Conservation (phyloP, 2,113 vertebrate genomes). For the Embiotoca jacksoni region DNA sequence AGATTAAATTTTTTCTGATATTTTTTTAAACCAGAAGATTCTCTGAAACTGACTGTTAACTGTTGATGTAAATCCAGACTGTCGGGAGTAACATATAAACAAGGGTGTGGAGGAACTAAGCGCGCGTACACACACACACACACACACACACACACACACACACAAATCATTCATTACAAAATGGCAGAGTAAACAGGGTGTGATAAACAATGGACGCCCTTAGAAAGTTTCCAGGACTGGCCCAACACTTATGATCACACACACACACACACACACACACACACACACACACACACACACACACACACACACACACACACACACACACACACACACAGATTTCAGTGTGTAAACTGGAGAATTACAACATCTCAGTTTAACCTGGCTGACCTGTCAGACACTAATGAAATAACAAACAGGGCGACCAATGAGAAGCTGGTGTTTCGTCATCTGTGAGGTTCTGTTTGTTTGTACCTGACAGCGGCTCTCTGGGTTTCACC, state of each 20-base stretch:
- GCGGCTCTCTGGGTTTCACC: slow-evolving; percentile 86
- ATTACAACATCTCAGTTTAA: neutral
- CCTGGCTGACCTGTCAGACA: neutral
- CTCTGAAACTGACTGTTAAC: too few relatives aligned
- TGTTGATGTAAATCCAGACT: too few relatives aligned
- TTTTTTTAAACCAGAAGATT: too few relatives aligned
- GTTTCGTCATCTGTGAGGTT: too few relatives aligned
- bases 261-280: slow-evolving; percentile 24
- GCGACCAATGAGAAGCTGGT: too few relatives aligned
- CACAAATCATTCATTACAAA: slow-evolving; percentile 47
- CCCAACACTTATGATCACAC: slow-evolving; percentile 30
- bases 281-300: slow-evolving; percentile 34
- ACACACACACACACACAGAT: slow-evolving; percentile 33
- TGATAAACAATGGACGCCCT: slow-evolving; percentile 67
- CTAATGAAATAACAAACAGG: slow-evolving; percentile 33
- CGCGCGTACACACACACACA: slow-evolving; percentile 25
- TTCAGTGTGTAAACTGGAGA: slow-evolving; percentile 16
- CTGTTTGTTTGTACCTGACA: slow-evolving; percentile 83
- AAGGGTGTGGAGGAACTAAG: slow-evolving; percentile 65
- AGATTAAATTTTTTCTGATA: too few relatives aligned
- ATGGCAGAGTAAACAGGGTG: slow-evolving; percentile 60
- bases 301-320: slow-evolving; percentile 19
- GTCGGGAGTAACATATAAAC: slow-evolving; percentile 35
- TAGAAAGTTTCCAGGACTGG: slow-evolving; percentile 52
- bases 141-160: slow-evolving; percentile 38